Base-by-base conservation (phyloP, 2,888 invertebrate species). In the Apeira syringaria region DNA sequence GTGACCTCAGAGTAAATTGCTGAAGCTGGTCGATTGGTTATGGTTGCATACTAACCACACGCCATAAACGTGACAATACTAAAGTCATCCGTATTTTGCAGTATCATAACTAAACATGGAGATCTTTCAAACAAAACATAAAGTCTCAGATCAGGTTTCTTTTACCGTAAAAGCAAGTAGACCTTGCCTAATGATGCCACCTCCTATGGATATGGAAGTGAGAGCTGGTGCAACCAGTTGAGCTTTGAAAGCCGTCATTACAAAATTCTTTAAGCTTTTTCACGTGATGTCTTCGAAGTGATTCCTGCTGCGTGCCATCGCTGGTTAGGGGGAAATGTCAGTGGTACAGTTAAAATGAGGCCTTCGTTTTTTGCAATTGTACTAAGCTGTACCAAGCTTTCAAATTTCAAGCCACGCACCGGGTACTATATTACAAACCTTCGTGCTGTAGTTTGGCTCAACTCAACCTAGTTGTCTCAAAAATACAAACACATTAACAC, bases 181-280 rank as follows among this genome's bases (percentile, higher is more conserved):
- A 25, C 54, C 56, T 67, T 56, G 64, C 49, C 58, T 68, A 67
- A 68, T 64, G 71, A 68, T 71, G 72, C 75, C 58, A 59, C 64
- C 64, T 63, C 59, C 63, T 62, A 59, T 60, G 66, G 68, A 64
- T 53, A 61, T 65, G 58, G 68, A 66, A 66, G 66, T 68, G 72
- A 74, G 73, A 72, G 67, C 68, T 55, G 52, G 33, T 29, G 49
- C 46, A 80, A 74, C 74, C 74, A 72, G 81, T 75, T 68, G 27
- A 68, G 73, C 75, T 79, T 75, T 74, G 80, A 76, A 79, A 76
- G 73, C 73, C 75, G 68, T 76, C 79, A 77, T 84, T 84, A 84
- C 76, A 67, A 79, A 78, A 82, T 80, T 79, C 79, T 63, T 57
- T 63, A 66, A 66, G 73, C 79, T 84, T 81, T 84, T 80, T 67